Evolutionary conservation across 1,140 invertebrate genomes (phyloP), one percentile per base, ranked within the genome.

Genomic region (Macrobrachium nipponense): DNA sequence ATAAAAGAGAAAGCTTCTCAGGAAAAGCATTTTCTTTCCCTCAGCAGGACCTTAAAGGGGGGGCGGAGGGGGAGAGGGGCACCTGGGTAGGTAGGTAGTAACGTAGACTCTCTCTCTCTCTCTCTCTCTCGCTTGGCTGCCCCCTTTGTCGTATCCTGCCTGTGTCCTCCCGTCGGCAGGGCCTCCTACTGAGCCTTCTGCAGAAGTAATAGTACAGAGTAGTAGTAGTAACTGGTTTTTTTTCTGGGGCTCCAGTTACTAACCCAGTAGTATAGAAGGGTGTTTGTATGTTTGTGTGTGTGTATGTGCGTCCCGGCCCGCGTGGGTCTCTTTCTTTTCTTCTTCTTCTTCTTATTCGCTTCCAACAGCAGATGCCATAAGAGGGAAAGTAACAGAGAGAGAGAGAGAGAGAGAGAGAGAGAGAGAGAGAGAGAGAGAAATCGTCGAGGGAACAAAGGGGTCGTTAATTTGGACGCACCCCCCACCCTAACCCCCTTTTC

Each of bases 71-170:
- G n/a, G n/a, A n/a, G n/a, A n/a, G n/a, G n/a, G n/a, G n/a, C n/a
- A n/a, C n/a, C n/a, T 17, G 68, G 51, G n/a, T n/a, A n/a, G 10
- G 58, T 51, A 43, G 80, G 80, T 43, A 58, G 82, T 85, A 85
- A 85, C 76, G 83, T 85, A 75, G 83, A 59, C 23, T 36, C 76
- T 36, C 27, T 36, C 27, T 36, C 27, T 36, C 27, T 36, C 27
- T 36, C 27, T 36, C 27, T 36, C 27, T 79, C 76, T 70, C 77
- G 83, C 83, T 51, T 66, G 18, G 66, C 77, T 85, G 75, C 76
- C 76, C 70, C 83, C 83, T 85, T 85, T 85, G 83, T 85, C 66
- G 72, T 18, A n/a, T 43, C 51, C 62, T 36, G 27, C 27, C 27
- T 4, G 4, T 36, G 27, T 36, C 27, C 27, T 51, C 64, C 23